Percentiles rank a stretch among this genome's conserved stretches.
Conservation (phyloP, 2,113 vertebrate genomes). For the Grantiella picta region DNA sequence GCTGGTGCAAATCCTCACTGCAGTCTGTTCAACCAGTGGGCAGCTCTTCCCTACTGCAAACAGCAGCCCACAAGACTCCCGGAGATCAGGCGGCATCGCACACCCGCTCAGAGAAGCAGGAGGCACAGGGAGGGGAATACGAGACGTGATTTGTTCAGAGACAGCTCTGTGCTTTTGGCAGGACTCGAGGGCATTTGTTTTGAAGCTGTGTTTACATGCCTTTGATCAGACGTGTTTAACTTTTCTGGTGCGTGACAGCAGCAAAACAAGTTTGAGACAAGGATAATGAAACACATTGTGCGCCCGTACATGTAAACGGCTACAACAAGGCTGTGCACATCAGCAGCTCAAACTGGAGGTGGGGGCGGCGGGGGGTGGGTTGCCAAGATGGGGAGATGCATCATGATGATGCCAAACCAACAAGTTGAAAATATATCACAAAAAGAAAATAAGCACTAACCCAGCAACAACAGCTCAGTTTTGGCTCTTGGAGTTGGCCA, state of each 20-base stretch:
- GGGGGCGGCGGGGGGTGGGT: not conserved
- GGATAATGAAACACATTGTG: constrained; percentile 65
- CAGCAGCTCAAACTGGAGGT: not conserved
- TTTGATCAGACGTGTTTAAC: constrained; percentile 71
- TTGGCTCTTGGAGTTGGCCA: not conserved
- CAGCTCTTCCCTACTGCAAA: not conserved
- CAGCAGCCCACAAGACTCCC: not conserved
- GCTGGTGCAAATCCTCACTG: not conserved
- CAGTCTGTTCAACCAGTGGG: not conserved
- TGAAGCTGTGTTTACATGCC: constrained; percentile 67
- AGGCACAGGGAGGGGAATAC: constrained; percentile 28
- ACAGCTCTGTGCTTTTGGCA: constrained; percentile 61
- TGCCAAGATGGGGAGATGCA: not conserved
- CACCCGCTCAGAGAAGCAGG: not conserved
- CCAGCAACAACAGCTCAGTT: not conserved
- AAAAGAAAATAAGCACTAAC: not conserved
- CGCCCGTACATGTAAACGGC: not conserved
- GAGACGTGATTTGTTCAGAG: not conserved
- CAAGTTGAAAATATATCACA: not conserved
- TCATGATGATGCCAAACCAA: not conserved
- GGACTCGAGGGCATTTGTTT: constrained; percentile 62
- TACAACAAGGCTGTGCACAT: not conserved
- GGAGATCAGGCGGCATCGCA: not conserved
- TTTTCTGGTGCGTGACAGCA: constrained; percentile 64
- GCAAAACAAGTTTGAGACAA: constrained; percentile 68